These are phyloP conservation scores for Dryocosmus kuriphilus DNA, from an alignment of 2,888 invertebrate species.

Conservation along the genomic window DNA sequence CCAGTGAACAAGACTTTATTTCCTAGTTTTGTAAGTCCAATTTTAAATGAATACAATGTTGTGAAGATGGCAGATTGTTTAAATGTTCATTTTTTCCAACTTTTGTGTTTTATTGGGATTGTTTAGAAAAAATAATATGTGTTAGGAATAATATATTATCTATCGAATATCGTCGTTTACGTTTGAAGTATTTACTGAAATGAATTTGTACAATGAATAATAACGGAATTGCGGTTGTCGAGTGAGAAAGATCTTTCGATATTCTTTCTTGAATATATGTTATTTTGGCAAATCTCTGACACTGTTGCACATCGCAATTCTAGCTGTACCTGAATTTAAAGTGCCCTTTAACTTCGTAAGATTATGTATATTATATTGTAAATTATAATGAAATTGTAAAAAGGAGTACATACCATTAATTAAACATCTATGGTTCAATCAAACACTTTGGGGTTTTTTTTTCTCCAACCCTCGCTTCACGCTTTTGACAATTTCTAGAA, in stretches of 20 bases:
- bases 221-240: conserved; percentile 27
- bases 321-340: conserved; percentile 37
- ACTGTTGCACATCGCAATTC: conserved; percentile 13
- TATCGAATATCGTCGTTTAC: conserved; percentile 24
- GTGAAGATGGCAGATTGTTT: conserved; percentile 52
- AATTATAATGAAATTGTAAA: conserved; percentile 35
- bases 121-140: background rate
- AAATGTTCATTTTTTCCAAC: conserved; percentile 30
- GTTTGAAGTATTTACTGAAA: conserved; percentile 34
- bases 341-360: conserved; percentile 32
- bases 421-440: background rate
- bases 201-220: conserved; percentile 21
- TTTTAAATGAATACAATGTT: conserved; percentile 45
- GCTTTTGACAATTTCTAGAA: background rate
- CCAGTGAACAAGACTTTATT: conserved; percentile 30
- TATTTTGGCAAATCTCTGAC: background rate
- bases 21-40: conserved; percentile 3
- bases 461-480: background rate
- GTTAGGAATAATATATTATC: conserved; percentile 27
- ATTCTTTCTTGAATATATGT: conserved; percentile 11
- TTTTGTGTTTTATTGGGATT: conserved; percentile 41
- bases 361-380: conserved; percentile 38
- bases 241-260: background rate
- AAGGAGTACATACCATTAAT: conserved; percentile 27
- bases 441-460: conserved; percentile 5